Evolutionary conservation across 2,888 invertebrate genomes (phyloP).

Genomic region (Anoncus sp.): DNA sequence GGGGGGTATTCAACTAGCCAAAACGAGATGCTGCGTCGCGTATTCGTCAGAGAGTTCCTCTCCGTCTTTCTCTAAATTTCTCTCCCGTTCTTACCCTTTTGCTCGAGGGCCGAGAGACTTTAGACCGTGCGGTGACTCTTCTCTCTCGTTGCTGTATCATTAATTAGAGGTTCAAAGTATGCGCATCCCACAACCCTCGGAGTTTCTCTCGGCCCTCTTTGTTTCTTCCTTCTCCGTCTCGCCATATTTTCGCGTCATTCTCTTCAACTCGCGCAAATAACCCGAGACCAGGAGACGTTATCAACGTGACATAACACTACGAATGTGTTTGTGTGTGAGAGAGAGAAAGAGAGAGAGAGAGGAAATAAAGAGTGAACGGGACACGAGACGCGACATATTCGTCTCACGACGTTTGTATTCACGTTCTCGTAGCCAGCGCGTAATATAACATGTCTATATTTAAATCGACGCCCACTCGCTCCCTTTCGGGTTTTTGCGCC

Average conservation of each 20-base stretch:
- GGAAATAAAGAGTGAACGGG: constrained; percentile 37
- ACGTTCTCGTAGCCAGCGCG: constrained; percentile 17
- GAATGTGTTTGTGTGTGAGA: too few species aligned
- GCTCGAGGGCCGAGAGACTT: constrained; percentile 36
- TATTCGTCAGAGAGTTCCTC: constrained; percentile 5
- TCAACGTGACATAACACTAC: constrained; percentile 79
- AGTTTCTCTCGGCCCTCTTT: constrained; percentile 44
- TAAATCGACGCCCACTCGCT: constrained; percentile 66
- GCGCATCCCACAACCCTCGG: constrained; percentile 64
- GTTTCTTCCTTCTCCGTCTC: constrained; percentile 28
- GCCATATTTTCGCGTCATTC: constrained; percentile 49
- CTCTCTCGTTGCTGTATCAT: constrained; percentile 67
- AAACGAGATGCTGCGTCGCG: constrained; percentile 38
- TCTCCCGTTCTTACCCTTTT: constrained; percentile 22
- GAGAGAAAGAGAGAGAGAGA: constrained; percentile 47
- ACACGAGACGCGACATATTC: constrained; percentile 47
- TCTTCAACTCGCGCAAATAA: constrained; percentile 64
- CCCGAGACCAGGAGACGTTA: constrained; percentile 70
- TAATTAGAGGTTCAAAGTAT: constrained; percentile 79
- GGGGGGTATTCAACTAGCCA: constrained; percentile 37
- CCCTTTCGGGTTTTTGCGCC: constrained; percentile 29
- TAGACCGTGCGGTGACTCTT: constrained; percentile 13
- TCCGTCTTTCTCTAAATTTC: constrained; percentile 16
- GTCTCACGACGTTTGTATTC: constrained; percentile 51
- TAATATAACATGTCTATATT: constrained; percentile 60